Conservation (phyloP, 2,113 vertebrate genomes). For the Pseudonaja textilis region DNA sequence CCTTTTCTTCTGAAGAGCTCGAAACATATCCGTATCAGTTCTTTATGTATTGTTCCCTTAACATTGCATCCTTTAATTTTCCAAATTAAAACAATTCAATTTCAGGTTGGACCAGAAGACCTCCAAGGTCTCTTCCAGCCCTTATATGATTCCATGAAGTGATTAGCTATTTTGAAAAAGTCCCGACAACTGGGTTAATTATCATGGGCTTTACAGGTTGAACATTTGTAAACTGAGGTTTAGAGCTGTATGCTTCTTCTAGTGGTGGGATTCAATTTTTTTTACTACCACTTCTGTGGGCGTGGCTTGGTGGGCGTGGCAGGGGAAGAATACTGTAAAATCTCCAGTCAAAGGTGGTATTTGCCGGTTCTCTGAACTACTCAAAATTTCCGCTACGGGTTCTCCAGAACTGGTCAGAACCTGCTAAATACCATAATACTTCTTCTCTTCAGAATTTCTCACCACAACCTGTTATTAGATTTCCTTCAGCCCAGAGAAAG, state of each 20-base stretch:
- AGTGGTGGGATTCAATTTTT: no score
- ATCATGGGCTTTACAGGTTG: neutral
- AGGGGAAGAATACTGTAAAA: no score
- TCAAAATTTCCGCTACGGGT: no score
- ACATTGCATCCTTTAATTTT: constrained; percentile 41
- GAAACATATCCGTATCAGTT: constrained; percentile 64
- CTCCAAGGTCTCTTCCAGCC: neutral
- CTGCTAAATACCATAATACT: neutral
- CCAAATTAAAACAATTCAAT: constrained; percentile 46
- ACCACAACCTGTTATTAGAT: neutral
- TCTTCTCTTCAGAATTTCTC: neutral
- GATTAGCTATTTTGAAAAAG: neutral
- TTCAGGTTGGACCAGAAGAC: constrained; percentile 19
- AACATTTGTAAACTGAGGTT: neutral
- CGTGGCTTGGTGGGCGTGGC: no score
- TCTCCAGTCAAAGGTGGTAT: no score
- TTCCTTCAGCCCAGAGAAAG: constrained; percentile 19
- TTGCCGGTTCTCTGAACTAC: no score
- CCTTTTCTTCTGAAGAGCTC: constrained; percentile 61
- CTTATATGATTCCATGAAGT: neutral
- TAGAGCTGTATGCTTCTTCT: neutral
- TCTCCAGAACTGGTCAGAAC: no score
- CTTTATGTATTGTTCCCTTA: constrained; percentile 44
- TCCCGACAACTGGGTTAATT: neutral
- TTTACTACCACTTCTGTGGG: no score